Evolutionary conservation across 2,888 invertebrate genomes (phyloP).

Genomic region (Andrena bucephala): DNA sequence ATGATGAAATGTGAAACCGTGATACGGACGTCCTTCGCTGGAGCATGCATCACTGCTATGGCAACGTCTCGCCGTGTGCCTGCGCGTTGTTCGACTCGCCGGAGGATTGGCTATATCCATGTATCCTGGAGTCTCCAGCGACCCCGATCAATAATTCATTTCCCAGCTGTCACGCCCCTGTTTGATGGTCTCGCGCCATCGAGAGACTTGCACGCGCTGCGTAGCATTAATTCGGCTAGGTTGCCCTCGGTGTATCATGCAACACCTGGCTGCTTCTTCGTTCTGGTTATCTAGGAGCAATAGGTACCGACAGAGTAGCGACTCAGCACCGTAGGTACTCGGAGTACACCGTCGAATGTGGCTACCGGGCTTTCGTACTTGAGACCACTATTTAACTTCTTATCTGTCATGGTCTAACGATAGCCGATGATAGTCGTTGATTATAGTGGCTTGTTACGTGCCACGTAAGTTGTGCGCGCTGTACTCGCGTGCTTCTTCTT

Average conservation of each 20-base stretch:
- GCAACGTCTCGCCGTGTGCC: constrained; percentile 36
- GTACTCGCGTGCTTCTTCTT: background rate
- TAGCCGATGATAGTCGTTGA: no score
- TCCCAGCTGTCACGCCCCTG: constrained; percentile 73
- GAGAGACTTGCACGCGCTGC: background rate
- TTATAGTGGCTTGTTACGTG: background rate
- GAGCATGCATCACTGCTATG: constrained; percentile 10
- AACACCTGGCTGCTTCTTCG: background rate
- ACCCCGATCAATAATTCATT: constrained; percentile 80
- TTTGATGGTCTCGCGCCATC: constrained; percentile 41
- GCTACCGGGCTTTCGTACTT: background rate
- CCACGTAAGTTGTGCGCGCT: background rate
- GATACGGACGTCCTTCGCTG: background rate
- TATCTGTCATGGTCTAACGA: no score
- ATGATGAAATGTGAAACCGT: background rate
- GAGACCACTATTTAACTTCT: no score
- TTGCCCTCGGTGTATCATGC: background rate
- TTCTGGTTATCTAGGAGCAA: background rate
- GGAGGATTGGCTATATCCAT: constrained; percentile 64
- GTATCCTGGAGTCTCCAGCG: constrained; percentile 61
- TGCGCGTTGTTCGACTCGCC: constrained; percentile 56
- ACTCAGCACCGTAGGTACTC: constrained; percentile 1
- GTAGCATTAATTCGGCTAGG: background rate
- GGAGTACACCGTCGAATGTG: background rate
- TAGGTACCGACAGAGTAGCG: background rate